These are phyloP conservation scores for Pempheris klunzingeri DNA, from an alignment of 2,797 vertebrate genomes.

Conservation along the genomic window DNA sequence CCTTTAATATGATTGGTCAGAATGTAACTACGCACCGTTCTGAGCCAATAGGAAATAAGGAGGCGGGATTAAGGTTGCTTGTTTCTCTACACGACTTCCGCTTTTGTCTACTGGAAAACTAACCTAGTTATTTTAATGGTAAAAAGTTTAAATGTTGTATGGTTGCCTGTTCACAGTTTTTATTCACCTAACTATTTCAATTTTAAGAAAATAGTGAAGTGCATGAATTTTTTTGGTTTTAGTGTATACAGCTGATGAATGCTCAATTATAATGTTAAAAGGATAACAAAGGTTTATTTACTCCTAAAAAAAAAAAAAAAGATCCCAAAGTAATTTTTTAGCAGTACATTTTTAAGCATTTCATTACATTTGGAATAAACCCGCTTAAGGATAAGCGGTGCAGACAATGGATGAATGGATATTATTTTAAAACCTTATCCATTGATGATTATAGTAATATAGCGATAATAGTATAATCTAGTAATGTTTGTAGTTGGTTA, in stretches of 20 bases:
- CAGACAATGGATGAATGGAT: too few species aligned
- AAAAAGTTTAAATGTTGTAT: not conserved
- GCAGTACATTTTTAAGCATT: not conserved
- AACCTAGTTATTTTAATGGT: not conserved
- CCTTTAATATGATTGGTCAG: slow-evolving; percentile 58
- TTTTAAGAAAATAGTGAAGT: not conserved
- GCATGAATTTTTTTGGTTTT: not conserved
- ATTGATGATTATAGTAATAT: not conserved
- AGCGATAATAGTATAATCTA: not conserved
- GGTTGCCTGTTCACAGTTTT: too few species aligned
- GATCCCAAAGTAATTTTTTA: too few species aligned
- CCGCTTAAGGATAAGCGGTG: too few species aligned
- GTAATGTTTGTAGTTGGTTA: not conserved
- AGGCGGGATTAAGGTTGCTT: not conserved
- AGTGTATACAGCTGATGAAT: not conserved
- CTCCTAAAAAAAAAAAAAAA: too few species aligned
- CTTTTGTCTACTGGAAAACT: not conserved
- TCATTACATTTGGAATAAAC: not conserved
- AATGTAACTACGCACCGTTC: not conserved
- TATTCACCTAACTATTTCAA: not conserved
- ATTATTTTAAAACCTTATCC: not conserved
- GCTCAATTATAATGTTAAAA: not conserved
- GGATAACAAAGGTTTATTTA: not conserved
- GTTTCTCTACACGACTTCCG: too few species aligned
- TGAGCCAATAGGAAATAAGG: slow-evolving; percentile 58